Conservation (phyloP, 1,140 invertebrate genomes). For the Orchestia grillus region DNA sequence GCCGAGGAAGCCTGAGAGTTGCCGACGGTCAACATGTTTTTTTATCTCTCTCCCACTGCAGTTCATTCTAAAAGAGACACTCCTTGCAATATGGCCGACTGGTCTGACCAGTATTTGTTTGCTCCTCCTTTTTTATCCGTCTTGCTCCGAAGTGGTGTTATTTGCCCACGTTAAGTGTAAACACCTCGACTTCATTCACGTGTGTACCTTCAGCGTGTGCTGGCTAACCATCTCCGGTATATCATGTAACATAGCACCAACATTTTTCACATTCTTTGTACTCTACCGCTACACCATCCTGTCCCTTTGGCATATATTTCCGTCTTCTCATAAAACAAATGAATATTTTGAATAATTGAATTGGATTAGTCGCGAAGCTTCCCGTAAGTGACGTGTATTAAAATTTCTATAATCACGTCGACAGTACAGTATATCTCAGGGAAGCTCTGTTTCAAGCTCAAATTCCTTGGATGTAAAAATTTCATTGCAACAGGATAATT, state of each 20-base stretch:
- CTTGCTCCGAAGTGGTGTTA: constrained; percentile 33
- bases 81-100: constrained; percentile 55
- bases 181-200: constrained; percentile 33
- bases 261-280: background rate
- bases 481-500: background rate
- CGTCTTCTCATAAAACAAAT: background rate
- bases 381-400: no score
- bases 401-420: no score
- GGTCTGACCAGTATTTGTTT: constrained; percentile 49
- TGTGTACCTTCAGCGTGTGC: background rate
- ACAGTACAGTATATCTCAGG: no score
- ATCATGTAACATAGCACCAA: background rate
- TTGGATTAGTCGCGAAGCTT: no score
- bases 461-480: background rate
- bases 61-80: constrained; percentile 55
- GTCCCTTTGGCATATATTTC: background rate
- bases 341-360: no score
- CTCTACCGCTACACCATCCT: background rate
- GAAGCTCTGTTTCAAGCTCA: background rate
- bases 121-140: background rate
- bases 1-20: background rate
- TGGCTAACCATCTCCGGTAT: background rate
- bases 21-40: constrained; percentile 44
- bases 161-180: constrained; percentile 45
- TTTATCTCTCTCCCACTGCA: constrained; percentile 32